Conservation (phyloP, 2,888 invertebrate species). For the Caenorhabditis afra region DNA sequence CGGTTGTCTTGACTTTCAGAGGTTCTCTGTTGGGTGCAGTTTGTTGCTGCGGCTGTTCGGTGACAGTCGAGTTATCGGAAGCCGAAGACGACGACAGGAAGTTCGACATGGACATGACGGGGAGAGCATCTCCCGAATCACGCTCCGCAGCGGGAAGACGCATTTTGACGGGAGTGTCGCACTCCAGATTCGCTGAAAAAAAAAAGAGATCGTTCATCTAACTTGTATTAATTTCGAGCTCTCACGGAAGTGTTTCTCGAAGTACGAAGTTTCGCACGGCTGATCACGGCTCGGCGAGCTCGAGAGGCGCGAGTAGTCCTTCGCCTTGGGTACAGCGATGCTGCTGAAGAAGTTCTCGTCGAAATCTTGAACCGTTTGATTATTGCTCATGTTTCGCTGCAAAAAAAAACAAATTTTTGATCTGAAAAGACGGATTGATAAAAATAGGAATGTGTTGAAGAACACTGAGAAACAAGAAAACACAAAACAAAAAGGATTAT, state of each 20-base stretch:
- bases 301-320: constrained; percentile 55
- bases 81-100: constrained; percentile 32
- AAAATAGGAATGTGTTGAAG: background rate
- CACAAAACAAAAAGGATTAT: background rate
- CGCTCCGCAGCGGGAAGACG: constrained; percentile 20
- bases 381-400: constrained; percentile 25
- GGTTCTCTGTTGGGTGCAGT: constrained; percentile 29
- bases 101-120: constrained; percentile 4
- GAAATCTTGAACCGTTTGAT: constrained; percentile 39
- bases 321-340: constrained; percentile 48
- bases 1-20: constrained; percentile 40
- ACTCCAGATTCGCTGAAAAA: constrained; percentile 42
- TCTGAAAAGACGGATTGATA: background rate
- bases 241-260: constrained; percentile 39
- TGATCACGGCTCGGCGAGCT: constrained; percentile 56
- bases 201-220: background rate
- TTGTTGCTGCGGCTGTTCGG: background rate
- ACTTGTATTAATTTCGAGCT: no score
- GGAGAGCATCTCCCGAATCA: constrained; percentile 27
- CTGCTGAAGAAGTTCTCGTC: constrained; percentile 51
- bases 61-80: constrained; percentile 10
- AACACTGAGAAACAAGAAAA: constrained; percentile 7
- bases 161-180: constrained; percentile 56
- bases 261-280: constrained; percentile 49
- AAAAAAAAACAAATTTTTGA: background rate